These are phyloP conservation scores for Oligia latruncula DNA, from an alignment of 2,888 invertebrate genomes.

Conservation along the genomic window DNA sequence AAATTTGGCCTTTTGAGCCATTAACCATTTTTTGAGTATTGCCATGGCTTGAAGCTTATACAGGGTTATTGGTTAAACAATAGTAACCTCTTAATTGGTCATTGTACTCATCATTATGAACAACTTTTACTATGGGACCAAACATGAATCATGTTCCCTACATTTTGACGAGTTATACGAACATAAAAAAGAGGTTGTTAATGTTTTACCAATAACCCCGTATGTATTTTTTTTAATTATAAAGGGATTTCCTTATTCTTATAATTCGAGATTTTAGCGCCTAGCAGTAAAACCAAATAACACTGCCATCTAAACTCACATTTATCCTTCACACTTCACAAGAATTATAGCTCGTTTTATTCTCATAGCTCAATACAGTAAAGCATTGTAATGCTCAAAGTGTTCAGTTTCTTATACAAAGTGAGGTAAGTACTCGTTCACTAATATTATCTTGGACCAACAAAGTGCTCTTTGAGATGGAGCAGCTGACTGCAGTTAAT, in stretches of 20 bases:
- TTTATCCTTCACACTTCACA: neutral
- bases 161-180: too few species aligned
- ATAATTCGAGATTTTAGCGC: neutral
- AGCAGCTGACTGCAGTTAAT: conserved; percentile 69
- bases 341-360: conserved; percentile 13
- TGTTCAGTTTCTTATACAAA: conserved; percentile 63
- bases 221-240: neutral
- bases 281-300: neutral
- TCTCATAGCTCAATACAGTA: conserved; percentile 38
- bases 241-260: neutral
- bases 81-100: too few species aligned
- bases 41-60: neutral
- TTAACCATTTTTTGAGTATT: neutral
- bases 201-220: too few species aligned
- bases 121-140: too few species aligned
- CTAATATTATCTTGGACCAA: conserved; percentile 75
- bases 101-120: too few species aligned
- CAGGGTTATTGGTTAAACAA: too few species aligned
- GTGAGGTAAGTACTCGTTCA: conserved; percentile 68
- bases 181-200: too few species aligned
- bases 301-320: neutral
- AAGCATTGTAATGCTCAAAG: conserved; percentile 61
- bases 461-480: conserved; percentile 74
- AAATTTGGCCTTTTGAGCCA: neutral
- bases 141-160: too few species aligned